Conservation (phyloP, 2,113 vertebrate genomes). For the Neogale vison region DNA sequence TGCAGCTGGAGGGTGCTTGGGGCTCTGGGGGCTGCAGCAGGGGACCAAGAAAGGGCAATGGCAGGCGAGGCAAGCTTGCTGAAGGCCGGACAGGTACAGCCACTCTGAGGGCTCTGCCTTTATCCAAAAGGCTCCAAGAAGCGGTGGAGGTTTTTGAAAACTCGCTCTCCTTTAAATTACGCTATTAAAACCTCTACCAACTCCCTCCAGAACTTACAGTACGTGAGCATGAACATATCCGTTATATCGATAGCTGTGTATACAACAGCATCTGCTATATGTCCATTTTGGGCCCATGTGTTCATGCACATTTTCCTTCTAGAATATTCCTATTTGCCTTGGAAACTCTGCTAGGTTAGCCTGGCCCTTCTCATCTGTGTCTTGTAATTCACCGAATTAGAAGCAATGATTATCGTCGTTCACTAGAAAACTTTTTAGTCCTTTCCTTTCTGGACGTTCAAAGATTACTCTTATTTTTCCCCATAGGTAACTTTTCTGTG, state of each 20-base stretch:
- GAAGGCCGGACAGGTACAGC: background rate
- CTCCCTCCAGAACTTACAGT: background rate
- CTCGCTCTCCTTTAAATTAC: background rate
- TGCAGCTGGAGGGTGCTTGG: background rate
- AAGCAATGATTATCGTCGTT: background rate
- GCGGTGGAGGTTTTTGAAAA: background rate
- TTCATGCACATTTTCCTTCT: background rate
- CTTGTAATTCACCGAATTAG: background rate
- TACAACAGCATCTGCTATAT: background rate
- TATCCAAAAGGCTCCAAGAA: background rate
- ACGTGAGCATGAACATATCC: rapidly evolving
- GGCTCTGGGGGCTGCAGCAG: background rate
- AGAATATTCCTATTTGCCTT: background rate
- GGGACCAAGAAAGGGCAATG: background rate
- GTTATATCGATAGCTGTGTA: rapidly evolving
- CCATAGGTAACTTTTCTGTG: background rate
- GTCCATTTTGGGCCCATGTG: background rate
- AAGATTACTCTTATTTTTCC: background rate
- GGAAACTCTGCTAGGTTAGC: background rate
- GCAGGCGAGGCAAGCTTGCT: background rate
- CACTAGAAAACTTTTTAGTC: background rate
- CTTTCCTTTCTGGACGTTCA: background rate
- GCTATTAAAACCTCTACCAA: background rate
- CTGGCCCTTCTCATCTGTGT: background rate
- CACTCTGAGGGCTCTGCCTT: background rate